Percentiles rank a stretch among this genome's conserved stretches.
Conservation (phyloP, 2,797 vertebrate species). For the Lepus townsendii region DNA sequence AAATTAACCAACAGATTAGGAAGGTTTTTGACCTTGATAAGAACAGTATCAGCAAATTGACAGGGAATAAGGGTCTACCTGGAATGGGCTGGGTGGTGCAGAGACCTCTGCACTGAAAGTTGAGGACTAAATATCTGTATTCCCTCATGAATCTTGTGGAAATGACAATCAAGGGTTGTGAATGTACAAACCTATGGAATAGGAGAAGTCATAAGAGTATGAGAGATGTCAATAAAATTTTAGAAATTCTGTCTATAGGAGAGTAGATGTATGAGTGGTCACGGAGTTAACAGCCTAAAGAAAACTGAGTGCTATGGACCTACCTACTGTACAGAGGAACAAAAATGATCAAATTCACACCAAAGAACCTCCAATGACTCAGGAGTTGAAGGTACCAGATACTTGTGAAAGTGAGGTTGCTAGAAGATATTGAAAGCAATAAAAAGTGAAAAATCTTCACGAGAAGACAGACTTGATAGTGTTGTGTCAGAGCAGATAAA, state of each 20-base stretch:
- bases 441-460: neutral
- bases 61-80: neutral
- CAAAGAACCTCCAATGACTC: neutral
- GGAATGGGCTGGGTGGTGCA: neutral
- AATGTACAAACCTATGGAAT: neutral
- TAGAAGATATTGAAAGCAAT: neutral
- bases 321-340: neutral
- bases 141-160: neutral
- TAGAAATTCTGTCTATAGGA: neutral
- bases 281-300: neutral
- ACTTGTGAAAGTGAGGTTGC: neutral
- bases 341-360: neutral
- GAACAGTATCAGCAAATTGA: neutral
- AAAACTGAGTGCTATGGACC: neutral
- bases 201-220: neutral
- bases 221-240: conserved; percentile 1
- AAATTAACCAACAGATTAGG: neutral
- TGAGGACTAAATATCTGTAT: neutral
- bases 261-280: neutral
- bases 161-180: neutral
- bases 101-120: neutral
- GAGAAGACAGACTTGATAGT: neutral
- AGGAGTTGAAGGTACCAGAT: neutral
- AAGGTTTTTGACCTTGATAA: neutral
- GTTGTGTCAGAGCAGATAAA: no score